These are phyloP conservation scores for Neostethus bicornis DNA, from an alignment of 2,797 vertebrate genomes.

Conservation along the genomic window DNA sequence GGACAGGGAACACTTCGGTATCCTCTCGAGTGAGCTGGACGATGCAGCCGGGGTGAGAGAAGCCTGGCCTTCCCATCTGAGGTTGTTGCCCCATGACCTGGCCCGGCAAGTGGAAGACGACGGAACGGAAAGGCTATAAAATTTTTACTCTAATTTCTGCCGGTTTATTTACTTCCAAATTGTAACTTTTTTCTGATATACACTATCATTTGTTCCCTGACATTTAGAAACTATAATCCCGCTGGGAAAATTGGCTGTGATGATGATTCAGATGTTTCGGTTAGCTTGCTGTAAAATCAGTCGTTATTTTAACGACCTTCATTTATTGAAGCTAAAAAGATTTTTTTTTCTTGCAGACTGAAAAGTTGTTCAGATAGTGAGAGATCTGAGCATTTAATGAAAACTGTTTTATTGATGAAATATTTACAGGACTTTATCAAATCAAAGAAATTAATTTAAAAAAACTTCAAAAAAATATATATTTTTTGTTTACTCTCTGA, in stretches of 20 bases:
- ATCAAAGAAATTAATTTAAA: no score
- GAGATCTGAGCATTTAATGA: constrained; percentile 3
- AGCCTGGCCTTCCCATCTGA: no score
- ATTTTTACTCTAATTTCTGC: no score
- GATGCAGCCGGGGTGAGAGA: no score
- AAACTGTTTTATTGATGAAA: constrained; percentile 7
- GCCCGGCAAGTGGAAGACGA: no score
- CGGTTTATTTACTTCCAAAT: not conserved
- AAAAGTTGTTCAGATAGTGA: constrained; percentile 12
- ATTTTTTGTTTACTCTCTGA: not conserved
- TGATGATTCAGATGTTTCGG: not conserved
- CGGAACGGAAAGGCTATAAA: no score
- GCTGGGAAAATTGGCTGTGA: not conserved
- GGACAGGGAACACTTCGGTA: no score
- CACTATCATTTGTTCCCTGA: not conserved
- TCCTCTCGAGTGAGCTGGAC: no score
- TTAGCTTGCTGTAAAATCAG: not conserved
- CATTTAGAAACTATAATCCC: not conserved
- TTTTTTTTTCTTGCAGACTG: not conserved
- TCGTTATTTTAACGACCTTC: not conserved
- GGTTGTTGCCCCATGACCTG: no score
- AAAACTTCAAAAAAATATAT: no score
- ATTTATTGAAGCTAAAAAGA: constrained; percentile 1
- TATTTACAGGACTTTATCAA: not conserved
- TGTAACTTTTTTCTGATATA: not conserved